Base-by-base conservation (phyloP, 2,888 invertebrate genomes). In the Lampropteryx suffumata region DNA sequence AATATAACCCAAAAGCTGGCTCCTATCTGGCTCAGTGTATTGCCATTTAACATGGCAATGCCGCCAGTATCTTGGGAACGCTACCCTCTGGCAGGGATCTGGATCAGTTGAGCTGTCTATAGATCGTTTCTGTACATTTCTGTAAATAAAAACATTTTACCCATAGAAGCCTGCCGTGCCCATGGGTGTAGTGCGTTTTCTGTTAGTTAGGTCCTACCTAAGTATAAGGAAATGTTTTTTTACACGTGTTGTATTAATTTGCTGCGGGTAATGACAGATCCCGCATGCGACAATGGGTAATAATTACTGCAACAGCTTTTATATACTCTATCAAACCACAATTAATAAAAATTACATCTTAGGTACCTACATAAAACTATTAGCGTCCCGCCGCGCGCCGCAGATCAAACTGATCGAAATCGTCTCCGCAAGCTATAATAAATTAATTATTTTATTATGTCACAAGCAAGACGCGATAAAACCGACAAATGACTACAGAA, bases 381-480 rank as follows among this genome's bases (percentile, higher is more conserved):
- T 86, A 85, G 82, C 74, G 69, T 82, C 89, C 85, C 76, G 66
- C 82, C 68, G 83, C 69, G 73, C 78, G 73, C 73, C 76, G 69
- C 62, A 78, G 67, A 83, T 87, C 82, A 4, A 84, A 84, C 82
- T 81, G 81, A 88, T 87, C 82, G 73, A 71, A 82, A 86, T 82
- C 84, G 79, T 82, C 83, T 81, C 70, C 67, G 66, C 65, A 58
- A 67, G 68, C 73, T 69, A 78, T 83, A 86, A 84, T 88, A 89
- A 89, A 89, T 88, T 87, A 87, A 87, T 89, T 85, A 82, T 88
- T 86, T 89, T 88, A 87, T 86, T 82, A 82, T 82, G 84, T 87
- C 86, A 85, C 85, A 73, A 78, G 68, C 75, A 69, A 72, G 71
- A 79, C 68, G 75, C 76, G 70, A 82, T 84, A 84, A 85, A 84